A percentile compares a stretch with the other conserved stretches of the same genome.
phyloP scores from a whole-genome alignment of 2,888 invertebrate species.

The Dynastes tityus region DNA sequence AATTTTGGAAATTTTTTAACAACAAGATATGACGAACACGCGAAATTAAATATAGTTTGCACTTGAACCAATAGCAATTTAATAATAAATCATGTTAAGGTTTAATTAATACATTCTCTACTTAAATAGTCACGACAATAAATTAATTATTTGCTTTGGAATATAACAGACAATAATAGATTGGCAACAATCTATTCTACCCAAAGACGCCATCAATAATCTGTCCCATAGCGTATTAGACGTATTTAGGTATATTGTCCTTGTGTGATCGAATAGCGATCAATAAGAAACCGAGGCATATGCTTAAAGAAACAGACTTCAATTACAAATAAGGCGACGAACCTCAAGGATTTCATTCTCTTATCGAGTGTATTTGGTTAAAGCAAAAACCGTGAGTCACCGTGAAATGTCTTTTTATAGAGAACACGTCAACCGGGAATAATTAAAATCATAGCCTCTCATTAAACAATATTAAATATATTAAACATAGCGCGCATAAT shows the following conservation, averaged over 20 bases:
- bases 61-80: too few relatives aligned
- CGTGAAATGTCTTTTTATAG: slow-evolving; percentile 48
- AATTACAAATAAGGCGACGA: slow-evolving; percentile 53
- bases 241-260: neutral
- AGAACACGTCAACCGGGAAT: slow-evolving; percentile 34
- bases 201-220: slow-evolving; percentile 28
- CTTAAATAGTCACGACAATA: neutral
- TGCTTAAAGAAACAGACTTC: slow-evolving; percentile 45
- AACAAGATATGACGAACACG: too few relatives aligned
- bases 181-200: neutral
- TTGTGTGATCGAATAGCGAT: slow-evolving; percentile 14
- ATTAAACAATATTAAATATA: neutral
- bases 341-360: slow-evolving; percentile 50
- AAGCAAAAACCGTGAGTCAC: slow-evolving; percentile 21
- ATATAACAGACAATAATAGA: neutral
- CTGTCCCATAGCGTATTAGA: slow-evolving; percentile 12
- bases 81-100: too few relatives aligned
- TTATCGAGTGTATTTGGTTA: slow-evolving; percentile 37
- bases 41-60: too few relatives aligned
- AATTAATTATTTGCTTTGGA: neutral
- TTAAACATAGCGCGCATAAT: too few relatives aligned
- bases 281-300: slow-evolving; percentile 16
- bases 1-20: too few relatives aligned
- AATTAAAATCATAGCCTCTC: slow-evolving; percentile 15
- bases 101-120: neutral